These are phyloP conservation scores for Fulica atra DNA, from an alignment of 2,113 vertebrate species.

Conservation along the genomic window DNA sequence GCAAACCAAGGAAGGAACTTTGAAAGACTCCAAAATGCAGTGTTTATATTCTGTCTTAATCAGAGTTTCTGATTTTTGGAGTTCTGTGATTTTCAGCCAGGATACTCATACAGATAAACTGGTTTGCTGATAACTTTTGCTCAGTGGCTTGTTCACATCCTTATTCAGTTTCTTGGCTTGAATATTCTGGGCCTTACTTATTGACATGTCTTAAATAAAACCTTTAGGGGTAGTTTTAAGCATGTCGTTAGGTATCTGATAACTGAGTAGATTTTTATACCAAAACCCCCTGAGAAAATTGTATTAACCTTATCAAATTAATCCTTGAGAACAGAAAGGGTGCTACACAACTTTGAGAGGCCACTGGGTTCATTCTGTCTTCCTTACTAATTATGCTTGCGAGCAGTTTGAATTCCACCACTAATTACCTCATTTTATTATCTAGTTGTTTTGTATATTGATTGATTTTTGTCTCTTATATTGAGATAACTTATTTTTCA, in stretches of 20 bases:
- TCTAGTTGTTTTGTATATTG: not conserved
- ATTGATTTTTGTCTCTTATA: not conserved
- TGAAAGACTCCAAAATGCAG: not conserved
- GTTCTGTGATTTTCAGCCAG: not conserved
- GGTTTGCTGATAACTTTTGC: not conserved
- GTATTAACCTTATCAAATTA: not conserved
- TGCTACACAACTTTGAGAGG: not conserved
- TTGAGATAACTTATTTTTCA: not conserved
- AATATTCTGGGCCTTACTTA: not conserved
- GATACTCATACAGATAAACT: not conserved
- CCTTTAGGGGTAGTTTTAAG: not conserved
- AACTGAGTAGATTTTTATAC: not conserved
- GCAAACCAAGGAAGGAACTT: fast-evolving
- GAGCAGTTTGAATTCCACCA: not conserved
- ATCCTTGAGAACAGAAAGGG: not conserved
- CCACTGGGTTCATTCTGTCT: not conserved
- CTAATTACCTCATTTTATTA: not conserved
- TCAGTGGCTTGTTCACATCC: not conserved
- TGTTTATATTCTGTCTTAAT: not conserved
- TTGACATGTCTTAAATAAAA: not conserved
- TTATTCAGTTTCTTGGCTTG: not conserved
- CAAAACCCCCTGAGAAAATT: not conserved
- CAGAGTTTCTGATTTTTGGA: not conserved
- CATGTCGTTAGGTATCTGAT: not conserved
- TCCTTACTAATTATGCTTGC: not conserved